A percentile compares a stretch with the other conserved stretches of the same genome.
Evolutionary conservation across 2,113 vertebrate species (phyloP).

Genomic region (Chloropsis hardwickii): DNA sequence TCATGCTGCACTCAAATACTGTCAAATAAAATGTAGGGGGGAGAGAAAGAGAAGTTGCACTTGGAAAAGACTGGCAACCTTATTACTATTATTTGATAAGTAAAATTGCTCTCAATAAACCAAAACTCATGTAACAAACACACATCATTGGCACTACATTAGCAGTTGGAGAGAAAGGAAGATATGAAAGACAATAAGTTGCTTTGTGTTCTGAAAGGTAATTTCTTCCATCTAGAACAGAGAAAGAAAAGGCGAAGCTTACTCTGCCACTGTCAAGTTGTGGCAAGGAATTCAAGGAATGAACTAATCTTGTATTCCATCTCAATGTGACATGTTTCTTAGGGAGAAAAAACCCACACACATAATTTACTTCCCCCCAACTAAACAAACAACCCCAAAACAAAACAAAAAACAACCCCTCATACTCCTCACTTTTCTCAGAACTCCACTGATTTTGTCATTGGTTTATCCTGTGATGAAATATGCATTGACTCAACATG

Average conservation of each 20-base stretch:
- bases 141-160: background rate
- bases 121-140: background rate
- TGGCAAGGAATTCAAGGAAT: background rate
- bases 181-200: background rate
- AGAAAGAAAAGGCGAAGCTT: background rate
- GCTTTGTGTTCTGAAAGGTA: background rate
- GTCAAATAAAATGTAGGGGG: background rate
- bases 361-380: fast-evolving
- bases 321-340: background rate
- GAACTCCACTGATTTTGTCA: background rate
- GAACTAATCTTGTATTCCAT: background rate
- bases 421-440: background rate
- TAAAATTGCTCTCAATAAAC: background rate
- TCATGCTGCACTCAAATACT: background rate
- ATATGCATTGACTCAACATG: background rate
- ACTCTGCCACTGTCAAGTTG: background rate
- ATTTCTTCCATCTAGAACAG: background rate
- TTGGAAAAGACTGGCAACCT: background rate
- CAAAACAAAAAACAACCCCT: background rate
- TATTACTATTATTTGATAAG: background rate
- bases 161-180: background rate
- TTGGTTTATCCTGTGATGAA: background rate
- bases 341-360: background rate
- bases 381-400: background rate
- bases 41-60: background rate